Evolutionary conservation across 2,888 invertebrate genomes (phyloP), one percentile per base, ranked within the genome.

Genomic region (Sesia bembeciformis): DNA sequence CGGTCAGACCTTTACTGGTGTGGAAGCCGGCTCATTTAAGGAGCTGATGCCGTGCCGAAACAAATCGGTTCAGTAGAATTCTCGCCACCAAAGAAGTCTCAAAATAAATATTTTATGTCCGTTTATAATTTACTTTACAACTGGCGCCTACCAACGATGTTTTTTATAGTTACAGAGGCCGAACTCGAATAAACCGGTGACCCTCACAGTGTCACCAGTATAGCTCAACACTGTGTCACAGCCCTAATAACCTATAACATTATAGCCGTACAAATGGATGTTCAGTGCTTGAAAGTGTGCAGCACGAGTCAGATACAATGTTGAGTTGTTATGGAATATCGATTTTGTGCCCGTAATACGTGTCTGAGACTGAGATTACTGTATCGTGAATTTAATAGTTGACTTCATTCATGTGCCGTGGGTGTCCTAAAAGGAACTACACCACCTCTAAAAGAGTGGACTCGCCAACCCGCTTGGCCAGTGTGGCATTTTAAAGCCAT

Each of bases 221-320:
- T 23, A 46, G n/a, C 8, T n/a, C n/a, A 5, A 8, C n/a, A 46
- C n/a, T 6, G 3, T 46, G 46, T 46, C 5, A 7, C 46, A 46
- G 46, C 46, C 46, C 7, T 46, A 8, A 23, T 23, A 8, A 46
- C 8, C 4, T 64, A 66, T 65, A 66, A 66, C 55, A 60, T 60
- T 60, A 61, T 62, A 58, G 61, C 63, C 23, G 8, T 46, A 7
- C 68, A 68, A 67, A 72, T 68, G 58, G 63, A 60, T 63, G 62
- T 65, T 63, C 65, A 62, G 61, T 63, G 55, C 57, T 60, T 60
- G 53, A 56, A 58, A 43, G 55, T 52, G 49, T 49, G 50, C 50
- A 53, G 40, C 58, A 52, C 51, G 58, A 54, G 56, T 61, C 61
- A 46, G 23, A 46, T 46, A 46, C 46, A 46, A 46, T 46, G 46